A percentile compares a stretch with the other conserved stretches of the same genome.
phyloP scores from a whole-genome alignment of 2,113 vertebrate species.

The Noctilio leporinus region DNA sequence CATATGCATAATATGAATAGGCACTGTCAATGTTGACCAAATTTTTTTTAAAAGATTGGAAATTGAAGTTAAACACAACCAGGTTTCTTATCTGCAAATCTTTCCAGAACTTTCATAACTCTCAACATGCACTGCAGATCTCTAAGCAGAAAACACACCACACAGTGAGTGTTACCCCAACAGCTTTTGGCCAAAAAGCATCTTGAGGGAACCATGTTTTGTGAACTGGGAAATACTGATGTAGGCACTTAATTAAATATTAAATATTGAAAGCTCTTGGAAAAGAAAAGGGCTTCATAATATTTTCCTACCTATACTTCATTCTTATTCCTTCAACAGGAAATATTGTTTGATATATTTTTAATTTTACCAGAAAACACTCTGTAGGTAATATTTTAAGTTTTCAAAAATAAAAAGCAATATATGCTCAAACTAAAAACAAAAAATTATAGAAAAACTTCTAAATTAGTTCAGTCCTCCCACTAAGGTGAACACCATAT shows the following conservation, averaged over 20 bases:
- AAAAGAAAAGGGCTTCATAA: neutral
- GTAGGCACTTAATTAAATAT: neutral
- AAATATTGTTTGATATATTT: conserved; percentile 44
- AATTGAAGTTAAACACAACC: neutral
- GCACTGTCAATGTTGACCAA: neutral
- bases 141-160: neutral
- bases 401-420: neutral
- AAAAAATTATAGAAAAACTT: neutral
- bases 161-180: neutral
- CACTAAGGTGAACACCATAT: neutral
- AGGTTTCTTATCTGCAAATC: neutral
- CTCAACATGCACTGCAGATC: neutral
- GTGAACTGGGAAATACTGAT: neutral
- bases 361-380: neutral
- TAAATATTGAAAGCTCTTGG: neutral
- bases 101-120: neutral
- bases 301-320: neutral
- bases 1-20: neutral
- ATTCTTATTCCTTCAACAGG: conserved; percentile 50
- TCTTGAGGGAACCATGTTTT: neutral
- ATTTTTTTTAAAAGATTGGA: neutral
- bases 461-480: neutral
- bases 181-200: neutral
- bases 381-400: neutral
- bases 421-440: neutral